A percentile compares a stretch with the other conserved stretches of the same genome.
Conservation (phyloP, 2,797 vertebrate genomes). For the Brachymystax lenok region DNA sequence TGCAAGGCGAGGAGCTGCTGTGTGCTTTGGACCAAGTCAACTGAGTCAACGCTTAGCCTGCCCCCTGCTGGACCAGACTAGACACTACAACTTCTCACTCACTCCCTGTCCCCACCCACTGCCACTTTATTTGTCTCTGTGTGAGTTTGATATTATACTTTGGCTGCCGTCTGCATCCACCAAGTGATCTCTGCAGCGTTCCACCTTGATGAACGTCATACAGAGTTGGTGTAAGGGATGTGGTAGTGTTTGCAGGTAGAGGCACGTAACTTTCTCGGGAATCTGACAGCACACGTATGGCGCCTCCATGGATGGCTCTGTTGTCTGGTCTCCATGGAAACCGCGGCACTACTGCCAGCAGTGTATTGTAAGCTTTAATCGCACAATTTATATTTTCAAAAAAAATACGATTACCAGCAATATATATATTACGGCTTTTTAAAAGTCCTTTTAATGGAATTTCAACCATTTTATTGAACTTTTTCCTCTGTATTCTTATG, state of each 20-base stretch:
- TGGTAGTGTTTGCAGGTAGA: conserved; percentile 40
- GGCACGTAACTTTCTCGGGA: conserved; percentile 41
- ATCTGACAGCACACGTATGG: conserved; percentile 20
- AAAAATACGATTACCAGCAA: conserved; percentile 91
- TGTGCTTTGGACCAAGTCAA: conserved; percentile 96
- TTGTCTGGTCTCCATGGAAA: conserved; percentile 62
- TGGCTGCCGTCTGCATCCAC: conserved; percentile 68
- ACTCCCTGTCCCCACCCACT: conserved; percentile 36
- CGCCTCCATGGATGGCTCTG: conserved; percentile 58
- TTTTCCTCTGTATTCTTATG: conserved; percentile 75
- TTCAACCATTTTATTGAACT: conserved; percentile 64
- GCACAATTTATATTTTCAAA: conserved; percentile 99
- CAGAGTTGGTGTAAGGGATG: conserved; percentile 52
- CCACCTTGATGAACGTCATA: no score
- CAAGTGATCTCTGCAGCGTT: conserved; percentile 70
- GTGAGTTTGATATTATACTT: conserved; percentile 47
- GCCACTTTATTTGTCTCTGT: conserved; percentile 82
- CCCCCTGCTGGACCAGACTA: conserved; percentile 83
- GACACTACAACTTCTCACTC: conserved; percentile 83
- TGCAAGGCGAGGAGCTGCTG: conserved; percentile 97
- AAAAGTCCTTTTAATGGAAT: conserved; percentile 89
- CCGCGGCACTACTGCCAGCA: conserved; percentile 85
- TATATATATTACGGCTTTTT: conserved; percentile 93
- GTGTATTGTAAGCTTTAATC: conserved; percentile 95
- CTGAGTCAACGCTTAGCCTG: conserved; percentile 77